Evolutionary conservation across 1,140 invertebrate species (phyloP), one percentile per base, ranked within the genome.

Genomic region (Pissodes strobi): DNA sequence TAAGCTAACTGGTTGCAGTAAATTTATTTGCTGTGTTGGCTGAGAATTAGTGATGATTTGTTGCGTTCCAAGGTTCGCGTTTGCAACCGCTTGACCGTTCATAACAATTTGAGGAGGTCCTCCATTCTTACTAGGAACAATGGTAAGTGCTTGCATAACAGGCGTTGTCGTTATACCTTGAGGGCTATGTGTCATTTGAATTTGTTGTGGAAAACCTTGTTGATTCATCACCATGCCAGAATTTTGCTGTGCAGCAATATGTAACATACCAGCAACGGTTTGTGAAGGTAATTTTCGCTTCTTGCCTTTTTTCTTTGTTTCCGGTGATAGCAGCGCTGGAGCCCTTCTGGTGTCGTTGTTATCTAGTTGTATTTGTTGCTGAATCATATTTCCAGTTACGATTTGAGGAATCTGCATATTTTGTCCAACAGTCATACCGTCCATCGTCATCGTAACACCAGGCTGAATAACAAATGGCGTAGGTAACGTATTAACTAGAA

Each of bases 401-500:
- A 89, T 82, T 73, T 88, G 87, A 2, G 86, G 86, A 71, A 88
- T 78, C 45, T 87, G 86, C 37, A 85, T 79, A 63, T 87, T 87
- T 64, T 87, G 86, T 60, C 85, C 82, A n/a, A 88, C 84, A 10
- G 67, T 82, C 81, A 86, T 74, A 61, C 87, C 86, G 78, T 90
- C 87, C 5, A 88, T 81, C 2, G 85, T 81, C 79, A 88, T 85
- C 43, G 82, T 79, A 17, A 89, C 86, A 2, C 89, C 84, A 2
- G 88, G 88, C 77, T 91, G 91, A 45, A 94, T 85, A 6, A 92
- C 84, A 46, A 92, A 89, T 0, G 90, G 90, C 15, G 89, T 85
- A 64, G 89, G 88, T 64, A 94, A 81, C 0, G 90, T 88, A 71
- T 94, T 94, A 0, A 94, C 88, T 8, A 95, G 81, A 1, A 92